phyloP scores from a whole-genome alignment of 1,140 invertebrate genomes.

The Caenorhabditis briggsae region DNA sequence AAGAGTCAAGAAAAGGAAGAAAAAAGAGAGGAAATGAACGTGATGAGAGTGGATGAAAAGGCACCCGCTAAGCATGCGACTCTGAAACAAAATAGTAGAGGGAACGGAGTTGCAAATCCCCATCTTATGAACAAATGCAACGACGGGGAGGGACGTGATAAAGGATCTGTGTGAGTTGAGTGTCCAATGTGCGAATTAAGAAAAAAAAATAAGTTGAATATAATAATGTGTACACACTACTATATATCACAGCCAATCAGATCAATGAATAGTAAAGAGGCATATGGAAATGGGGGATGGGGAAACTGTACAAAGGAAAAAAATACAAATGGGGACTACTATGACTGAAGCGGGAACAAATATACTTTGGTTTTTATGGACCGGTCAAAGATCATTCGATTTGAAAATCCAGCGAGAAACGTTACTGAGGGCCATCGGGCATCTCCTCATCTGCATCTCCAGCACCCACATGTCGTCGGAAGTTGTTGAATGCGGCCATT shows the following conservation, averaged over 20 bases:
- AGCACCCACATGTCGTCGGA: background rate
- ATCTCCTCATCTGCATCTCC: conserved; percentile 32
- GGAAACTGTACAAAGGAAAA: conserved; percentile 14
- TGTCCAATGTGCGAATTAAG: background rate
- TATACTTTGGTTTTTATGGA: background rate
- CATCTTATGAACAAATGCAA: background rate
- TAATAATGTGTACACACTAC: conserved; percentile 16
- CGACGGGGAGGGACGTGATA: too few relatives aligned
- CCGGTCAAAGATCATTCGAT: conserved; percentile 19
- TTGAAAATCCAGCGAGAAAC: background rate
- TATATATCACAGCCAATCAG: conserved; percentile 21
- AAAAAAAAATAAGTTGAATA: background rate
- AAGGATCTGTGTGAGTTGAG: background rate
- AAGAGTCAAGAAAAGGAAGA: background rate
- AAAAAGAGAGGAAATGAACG: conserved; percentile 3
- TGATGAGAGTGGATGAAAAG: conserved; percentile 30
- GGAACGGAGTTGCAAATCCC: background rate
- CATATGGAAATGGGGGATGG: background rate
- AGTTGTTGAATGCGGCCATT: conserved; percentile 28
- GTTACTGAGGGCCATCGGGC: conserved; percentile 3
- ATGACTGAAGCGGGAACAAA: too few relatives aligned
- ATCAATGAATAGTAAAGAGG: background rate
- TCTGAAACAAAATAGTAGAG: conserved; percentile 26
- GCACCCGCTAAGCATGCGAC: conserved; percentile 33
- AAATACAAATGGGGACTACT: too few relatives aligned